Percentiles rank a stretch among this genome's conserved stretches.
Evolutionary conservation across 1,140 invertebrate genomes (phyloP).

Genomic region (Aphidius ervi): DNA sequence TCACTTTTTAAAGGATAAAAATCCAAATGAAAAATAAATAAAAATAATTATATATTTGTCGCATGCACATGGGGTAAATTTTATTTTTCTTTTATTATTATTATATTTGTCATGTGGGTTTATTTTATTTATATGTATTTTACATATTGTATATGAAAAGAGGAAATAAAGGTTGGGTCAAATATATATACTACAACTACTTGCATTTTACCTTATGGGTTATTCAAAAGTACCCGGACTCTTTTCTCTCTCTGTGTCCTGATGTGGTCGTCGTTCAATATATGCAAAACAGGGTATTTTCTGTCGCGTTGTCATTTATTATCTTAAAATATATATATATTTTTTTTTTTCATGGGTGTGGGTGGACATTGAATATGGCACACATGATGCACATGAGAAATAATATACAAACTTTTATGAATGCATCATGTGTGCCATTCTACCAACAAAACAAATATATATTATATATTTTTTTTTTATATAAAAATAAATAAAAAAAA

Average conservation of each 20-base stretch:
- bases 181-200: not conserved
- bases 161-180: conserved; percentile 14
- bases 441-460: not conserved
- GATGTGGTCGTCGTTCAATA: conserved; percentile 33
- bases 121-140: no score
- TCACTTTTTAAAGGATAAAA: no score
- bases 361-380: not conserved
- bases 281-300: conserved; percentile 34
- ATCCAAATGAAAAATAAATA: no score
- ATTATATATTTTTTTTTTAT: not conserved
- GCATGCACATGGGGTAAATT: no score
- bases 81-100: no score
- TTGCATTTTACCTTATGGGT: conserved; percentile 36
- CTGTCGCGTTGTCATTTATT: conserved; percentile 22
- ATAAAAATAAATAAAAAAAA: no score
- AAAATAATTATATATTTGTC: no score
- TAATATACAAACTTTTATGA: no score
- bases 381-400: not conserved
- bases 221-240: conserved; percentile 33
- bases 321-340: conserved; percentile 5
- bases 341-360: conserved; percentile 22
- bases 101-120: no score
- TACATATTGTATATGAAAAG: no score
- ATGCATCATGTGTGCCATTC: no score
- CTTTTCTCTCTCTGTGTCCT: not conserved